Evolutionary conservation across 2,113 vertebrate genomes (phyloP).

Genomic region (Climacteris rufus): DNA sequence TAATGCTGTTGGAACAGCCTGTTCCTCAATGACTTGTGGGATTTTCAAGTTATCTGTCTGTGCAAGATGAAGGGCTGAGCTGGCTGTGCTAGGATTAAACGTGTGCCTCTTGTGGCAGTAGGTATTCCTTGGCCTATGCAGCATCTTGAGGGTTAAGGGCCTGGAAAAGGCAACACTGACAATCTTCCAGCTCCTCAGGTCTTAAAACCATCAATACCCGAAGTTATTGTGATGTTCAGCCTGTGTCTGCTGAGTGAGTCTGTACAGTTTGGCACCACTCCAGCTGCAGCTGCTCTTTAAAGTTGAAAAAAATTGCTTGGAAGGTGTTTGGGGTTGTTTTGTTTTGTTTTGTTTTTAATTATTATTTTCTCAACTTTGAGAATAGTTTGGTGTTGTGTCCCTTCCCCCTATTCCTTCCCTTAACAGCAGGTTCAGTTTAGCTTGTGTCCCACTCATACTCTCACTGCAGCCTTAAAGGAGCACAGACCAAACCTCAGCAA

Average conservation of each 20-base stretch:
- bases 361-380: slow-evolving; percentile 11
- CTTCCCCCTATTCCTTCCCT: background rate
- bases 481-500: slow-evolving; percentile 21
- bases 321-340: background rate
- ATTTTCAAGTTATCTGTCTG: background rate
- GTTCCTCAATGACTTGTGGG: background rate
- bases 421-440: background rate
- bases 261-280: slow-evolving; percentile 21
- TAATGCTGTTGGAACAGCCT: background rate
- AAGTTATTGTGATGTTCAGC: slow-evolving; percentile 35
- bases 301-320: background rate
- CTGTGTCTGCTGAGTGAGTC: slow-evolving; percentile 12
- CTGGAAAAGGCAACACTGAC: background rate
- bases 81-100: background rate
- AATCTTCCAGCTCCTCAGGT: background rate
- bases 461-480: slow-evolving; percentile 6
- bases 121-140: background rate
- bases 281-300: slow-evolving; percentile 57
- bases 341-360: background rate
- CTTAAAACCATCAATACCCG: background rate
- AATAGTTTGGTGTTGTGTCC: fast-evolving
- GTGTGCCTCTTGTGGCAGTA: background rate
- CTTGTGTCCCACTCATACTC: background rate
- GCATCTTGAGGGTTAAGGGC: slow-evolving; percentile 40
- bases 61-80: background rate